These are phyloP conservation scores for Nephila pilipes DNA, from an alignment of 1,140 invertebrate genomes.

Conservation along the genomic window DNA sequence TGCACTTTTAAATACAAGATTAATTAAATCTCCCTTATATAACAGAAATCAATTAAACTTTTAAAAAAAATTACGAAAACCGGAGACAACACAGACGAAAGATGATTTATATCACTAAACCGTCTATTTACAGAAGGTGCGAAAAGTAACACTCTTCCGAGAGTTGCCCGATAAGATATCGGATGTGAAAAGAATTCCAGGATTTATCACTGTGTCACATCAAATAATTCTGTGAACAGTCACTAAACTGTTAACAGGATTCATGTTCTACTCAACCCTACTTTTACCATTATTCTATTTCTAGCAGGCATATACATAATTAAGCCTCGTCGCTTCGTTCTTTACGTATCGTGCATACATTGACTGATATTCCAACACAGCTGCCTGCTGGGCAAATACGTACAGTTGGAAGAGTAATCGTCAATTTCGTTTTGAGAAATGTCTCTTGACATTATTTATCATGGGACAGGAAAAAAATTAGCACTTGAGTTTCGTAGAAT, in stretches of 20 bases:
- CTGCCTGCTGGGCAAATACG: neutral
- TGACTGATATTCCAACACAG: neutral
- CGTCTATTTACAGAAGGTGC: too few species aligned
- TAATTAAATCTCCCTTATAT: too few species aligned
- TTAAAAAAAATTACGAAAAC: too few species aligned
- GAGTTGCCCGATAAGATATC: neutral
- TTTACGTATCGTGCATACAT: neutral
- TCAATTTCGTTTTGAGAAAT: neutral
- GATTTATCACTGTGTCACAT: neutral
- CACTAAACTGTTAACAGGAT: conserved; percentile 20
- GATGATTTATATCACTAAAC: too few species aligned
- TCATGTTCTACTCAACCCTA: neutral
- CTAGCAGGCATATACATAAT: conserved; percentile 2
- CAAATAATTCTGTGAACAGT: conserved; percentile 11
- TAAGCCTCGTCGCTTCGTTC: neutral
- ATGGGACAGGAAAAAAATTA: neutral
- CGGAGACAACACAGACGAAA: too few species aligned
- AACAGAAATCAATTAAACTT: too few species aligned
- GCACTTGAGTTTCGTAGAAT: neutral
- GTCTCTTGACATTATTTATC: neutral
- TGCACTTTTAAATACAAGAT: too few species aligned
- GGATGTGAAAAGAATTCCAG: neutral
- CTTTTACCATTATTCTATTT: neutral
- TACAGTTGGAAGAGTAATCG: neutral
- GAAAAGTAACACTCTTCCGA: neutral